phyloP scores from a whole-genome alignment of 2,113 vertebrate genomes.

The Hippopotamus amphibius region DNA sequence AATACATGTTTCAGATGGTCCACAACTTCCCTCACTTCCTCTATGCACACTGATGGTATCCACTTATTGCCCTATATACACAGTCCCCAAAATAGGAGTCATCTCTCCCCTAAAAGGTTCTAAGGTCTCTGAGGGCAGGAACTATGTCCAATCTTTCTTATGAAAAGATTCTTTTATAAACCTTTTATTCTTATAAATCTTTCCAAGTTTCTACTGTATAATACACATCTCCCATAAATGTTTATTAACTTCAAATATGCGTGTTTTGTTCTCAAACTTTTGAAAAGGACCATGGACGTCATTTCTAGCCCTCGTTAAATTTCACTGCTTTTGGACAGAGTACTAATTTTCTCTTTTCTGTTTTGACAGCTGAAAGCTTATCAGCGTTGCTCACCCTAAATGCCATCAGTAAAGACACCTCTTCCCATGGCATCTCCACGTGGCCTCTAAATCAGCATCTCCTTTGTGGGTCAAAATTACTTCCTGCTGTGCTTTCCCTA shows the following conservation, averaged over 20 bases:
- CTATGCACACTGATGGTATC: background rate
- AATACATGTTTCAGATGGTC: background rate
- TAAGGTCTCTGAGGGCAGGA: background rate
- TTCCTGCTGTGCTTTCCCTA: slow-evolving; percentile 18
- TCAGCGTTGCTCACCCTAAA: background rate
- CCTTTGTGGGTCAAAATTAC: background rate
- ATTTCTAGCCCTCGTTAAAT: background rate
- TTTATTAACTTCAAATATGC: background rate
- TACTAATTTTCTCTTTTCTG: background rate
- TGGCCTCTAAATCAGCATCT: background rate
- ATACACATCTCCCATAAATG: background rate
- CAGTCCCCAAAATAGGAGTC: background rate
- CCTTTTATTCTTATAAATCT: background rate
- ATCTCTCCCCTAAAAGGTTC: background rate
- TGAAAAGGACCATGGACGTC: background rate
- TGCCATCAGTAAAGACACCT: background rate
- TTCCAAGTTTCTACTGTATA: background rate
- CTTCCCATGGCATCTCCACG: background rate
- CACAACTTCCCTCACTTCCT: background rate
- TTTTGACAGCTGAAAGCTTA: slow-evolving; percentile 51
- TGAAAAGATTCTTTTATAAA: background rate
- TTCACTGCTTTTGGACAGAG: background rate
- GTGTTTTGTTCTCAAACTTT: background rate
- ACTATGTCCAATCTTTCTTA: background rate
- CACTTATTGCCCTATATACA: background rate